Percentiles rank a stretch among this genome's conserved stretches.
phyloP scores from a whole-genome alignment of 2,113 vertebrate species.

The Petrocephalus microphthalmus region DNA sequence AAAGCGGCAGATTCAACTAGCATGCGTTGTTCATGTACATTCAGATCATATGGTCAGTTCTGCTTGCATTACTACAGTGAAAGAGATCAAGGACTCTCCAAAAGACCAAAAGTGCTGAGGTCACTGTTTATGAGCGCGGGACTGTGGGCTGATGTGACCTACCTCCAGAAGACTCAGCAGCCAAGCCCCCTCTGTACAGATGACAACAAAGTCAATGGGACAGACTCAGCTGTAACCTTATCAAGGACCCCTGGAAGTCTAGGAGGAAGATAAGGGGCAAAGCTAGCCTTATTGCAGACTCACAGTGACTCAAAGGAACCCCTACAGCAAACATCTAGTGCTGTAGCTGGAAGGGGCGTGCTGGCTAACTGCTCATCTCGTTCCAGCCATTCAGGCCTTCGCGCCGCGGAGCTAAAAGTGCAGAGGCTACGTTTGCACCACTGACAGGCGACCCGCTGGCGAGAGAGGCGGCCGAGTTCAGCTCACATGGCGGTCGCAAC shows the following conservation, averaged over 20 bases:
- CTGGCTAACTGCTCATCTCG: slow-evolving; percentile 50
- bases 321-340: slow-evolving; percentile 65
- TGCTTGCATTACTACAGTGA: background rate
- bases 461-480: slow-evolving; percentile 41
- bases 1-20: background rate
- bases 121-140: background rate
- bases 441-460: slow-evolving; percentile 56
- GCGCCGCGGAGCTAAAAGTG: slow-evolving; percentile 54
- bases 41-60: slow-evolving; percentile 11
- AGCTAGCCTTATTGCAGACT: slow-evolving; percentile 55
- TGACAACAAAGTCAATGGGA: slow-evolving; percentile 51
- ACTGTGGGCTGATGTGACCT: background rate
- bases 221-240: slow-evolving; percentile 46
- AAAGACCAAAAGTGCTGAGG: slow-evolving; percentile 1
- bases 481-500: slow-evolving; percentile 44
- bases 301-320: slow-evolving; percentile 60
- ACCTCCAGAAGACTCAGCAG: slow-evolving; percentile 28
- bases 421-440: slow-evolving; percentile 50
- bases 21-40: background rate
- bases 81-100: slow-evolving; percentile 7
- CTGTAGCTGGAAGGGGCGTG: slow-evolving; percentile 44
- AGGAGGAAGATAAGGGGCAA: slow-evolving; percentile 34
- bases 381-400: slow-evolving; percentile 38
- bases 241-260: slow-evolving; percentile 44
- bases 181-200: slow-evolving; percentile 34